Percentiles rank a stretch among this genome's conserved stretches.
These are phyloP conservation scores for Halcyon malimbica DNA, from an alignment of 2,113 vertebrate species.

Conservation along the genomic window DNA sequence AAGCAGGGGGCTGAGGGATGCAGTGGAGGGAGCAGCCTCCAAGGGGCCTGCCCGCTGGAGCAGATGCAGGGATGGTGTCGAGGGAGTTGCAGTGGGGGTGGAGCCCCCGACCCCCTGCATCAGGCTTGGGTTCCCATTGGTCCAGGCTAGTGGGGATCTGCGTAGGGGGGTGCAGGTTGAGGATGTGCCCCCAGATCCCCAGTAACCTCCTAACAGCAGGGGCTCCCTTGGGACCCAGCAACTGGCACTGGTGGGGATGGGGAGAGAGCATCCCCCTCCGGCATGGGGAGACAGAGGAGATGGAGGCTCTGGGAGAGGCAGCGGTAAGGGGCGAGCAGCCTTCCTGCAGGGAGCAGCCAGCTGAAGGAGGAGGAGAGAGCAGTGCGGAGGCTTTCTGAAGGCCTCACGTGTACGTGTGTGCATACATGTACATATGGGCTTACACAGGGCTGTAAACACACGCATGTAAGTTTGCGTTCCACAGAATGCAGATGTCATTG, in stretches of 20 bases:
- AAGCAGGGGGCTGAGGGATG: neutral
- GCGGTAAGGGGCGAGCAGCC: neutral
- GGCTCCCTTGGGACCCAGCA: neutral
- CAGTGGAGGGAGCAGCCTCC: neutral
- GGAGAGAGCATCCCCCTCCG: neutral
- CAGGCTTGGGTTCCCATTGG: neutral
- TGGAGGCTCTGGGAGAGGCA: neutral
- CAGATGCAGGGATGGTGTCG: neutral
- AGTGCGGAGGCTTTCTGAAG: neutral
- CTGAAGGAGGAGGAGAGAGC: neutral
- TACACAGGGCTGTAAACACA: rapidly evolving
- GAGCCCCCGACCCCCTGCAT: no score
- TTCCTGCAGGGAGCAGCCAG: rapidly evolving
- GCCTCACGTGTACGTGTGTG: rapidly evolving
- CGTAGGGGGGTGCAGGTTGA: neutral
- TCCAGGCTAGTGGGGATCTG: neutral
- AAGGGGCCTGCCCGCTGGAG: rapidly evolving
- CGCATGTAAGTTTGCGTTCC: neutral
- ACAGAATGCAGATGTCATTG: neutral
- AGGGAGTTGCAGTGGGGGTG: neutral
- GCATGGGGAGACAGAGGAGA: neutral
- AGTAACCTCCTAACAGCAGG: neutral
- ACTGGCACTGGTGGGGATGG: neutral
- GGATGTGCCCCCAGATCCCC: neutral
- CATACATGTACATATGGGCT: rapidly evolving